phyloP scores from a whole-genome alignment of 1,140 invertebrate genomes.

The Luehdorfia chinensis region DNA sequence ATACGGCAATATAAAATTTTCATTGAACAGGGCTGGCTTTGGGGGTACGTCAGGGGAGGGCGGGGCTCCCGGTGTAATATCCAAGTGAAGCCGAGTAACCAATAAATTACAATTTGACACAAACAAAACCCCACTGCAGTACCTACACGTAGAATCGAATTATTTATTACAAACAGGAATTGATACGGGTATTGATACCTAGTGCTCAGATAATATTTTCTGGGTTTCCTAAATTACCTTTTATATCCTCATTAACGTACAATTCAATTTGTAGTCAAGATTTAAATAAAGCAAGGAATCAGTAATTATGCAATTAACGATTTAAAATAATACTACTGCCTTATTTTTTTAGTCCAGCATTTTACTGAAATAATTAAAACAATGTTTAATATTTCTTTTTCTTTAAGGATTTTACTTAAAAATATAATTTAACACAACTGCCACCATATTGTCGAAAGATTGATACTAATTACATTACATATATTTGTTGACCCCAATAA shows the following conservation, averaged over 20 bases:
- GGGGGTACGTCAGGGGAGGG: slow-evolving; percentile 21
- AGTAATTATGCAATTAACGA: too few relatives aligned
- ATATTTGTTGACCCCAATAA: slow-evolving; percentile 55
- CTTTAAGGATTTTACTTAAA: too few relatives aligned
- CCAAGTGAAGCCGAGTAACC: slow-evolving; percentile 63
- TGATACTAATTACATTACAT: slow-evolving; percentile 50
- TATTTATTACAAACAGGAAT: slow-evolving; percentile 58
- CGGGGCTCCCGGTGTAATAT: slow-evolving; percentile 54
- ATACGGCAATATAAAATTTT: slow-evolving; percentile 71
- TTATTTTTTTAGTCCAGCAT: too few relatives aligned
- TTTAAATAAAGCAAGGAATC: too few relatives aligned
- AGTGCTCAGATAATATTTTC: not conserved
- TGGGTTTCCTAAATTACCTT: not conserved
- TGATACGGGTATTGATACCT: slow-evolving; percentile 13
- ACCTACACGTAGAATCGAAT: slow-evolving; percentile 50
- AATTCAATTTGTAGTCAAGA: too few relatives aligned
- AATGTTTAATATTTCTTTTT: too few relatives aligned
- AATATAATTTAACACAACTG: too few relatives aligned
- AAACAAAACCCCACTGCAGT: slow-evolving; percentile 64
- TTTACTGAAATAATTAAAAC: too few relatives aligned
- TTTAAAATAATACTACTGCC: too few relatives aligned
- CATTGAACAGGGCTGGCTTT: slow-evolving; percentile 41
- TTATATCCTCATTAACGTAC: too few relatives aligned
- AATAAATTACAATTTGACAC: slow-evolving; percentile 74
- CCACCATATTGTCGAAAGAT: too few relatives aligned